Evolutionary conservation across 2,797 vertebrate genomes (phyloP), one percentile per base, ranked within the genome.

Genomic region (Phyllotis vaccarum): DNA sequence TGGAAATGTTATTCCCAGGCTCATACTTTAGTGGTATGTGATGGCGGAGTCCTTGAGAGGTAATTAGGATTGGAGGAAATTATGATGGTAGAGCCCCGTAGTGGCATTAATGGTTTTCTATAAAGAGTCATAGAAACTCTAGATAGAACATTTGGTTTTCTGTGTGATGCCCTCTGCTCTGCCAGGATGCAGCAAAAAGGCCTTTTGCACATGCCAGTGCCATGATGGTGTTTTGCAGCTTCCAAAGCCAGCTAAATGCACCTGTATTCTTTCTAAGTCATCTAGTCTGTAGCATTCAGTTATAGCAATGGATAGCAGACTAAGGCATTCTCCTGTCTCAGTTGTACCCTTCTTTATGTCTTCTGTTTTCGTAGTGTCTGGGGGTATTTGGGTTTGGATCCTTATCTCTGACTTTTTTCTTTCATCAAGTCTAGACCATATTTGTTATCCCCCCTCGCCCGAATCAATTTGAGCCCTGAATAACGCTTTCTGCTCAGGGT

Each of bases 381-480:
- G 43, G 29, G n/a, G 54, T 3, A 2, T 86, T 80, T 66, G 76
- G 29, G 11, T 92, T 72, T 66, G 66, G 70, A 54, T 11, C 24
- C 17, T 79, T 3, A 37, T 54, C 49, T 79, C 62, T 87, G 40
- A 68, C 72, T 81, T 75, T 92, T 96, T 75, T 94, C 70, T 87
- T 66, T 27, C 17, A 27, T 89, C 3, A 68, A 58, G 29, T 19
- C 56, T 86, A 37, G 62, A 34, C 24, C 54, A 22, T 62, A 85
- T 95, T 66, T 37, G 46, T 46, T 74, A 19, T 24, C 52, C 3
- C 12, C 5, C 0, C 0, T 12, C 12, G 11, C 5, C 19, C 87
- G 40, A 40, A 49, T 37, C 49, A 31, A 24, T 54, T 29, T 64
- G 82, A 37, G 58, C 22, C 9, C 83, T 87, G 14, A 29, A 1